phyloP scores from a whole-genome alignment of 2,888 invertebrate species.

The Aspidiotus rigidus region DNA sequence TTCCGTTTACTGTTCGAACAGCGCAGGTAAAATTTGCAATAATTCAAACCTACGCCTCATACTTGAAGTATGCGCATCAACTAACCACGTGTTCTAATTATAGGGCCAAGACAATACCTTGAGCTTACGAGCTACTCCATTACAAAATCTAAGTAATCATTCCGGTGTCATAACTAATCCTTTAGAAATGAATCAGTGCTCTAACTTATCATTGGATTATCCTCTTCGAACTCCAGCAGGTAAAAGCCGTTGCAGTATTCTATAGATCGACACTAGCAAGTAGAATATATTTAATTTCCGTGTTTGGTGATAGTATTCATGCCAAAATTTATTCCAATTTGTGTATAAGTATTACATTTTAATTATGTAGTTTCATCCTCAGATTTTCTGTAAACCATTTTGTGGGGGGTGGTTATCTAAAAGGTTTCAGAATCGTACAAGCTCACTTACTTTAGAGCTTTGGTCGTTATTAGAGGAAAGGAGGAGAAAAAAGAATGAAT shows the following conservation, averaged over 20 bases:
- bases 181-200: conserved; percentile 26
- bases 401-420: too few species aligned
- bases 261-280: too few species aligned
- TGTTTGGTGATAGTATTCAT: too few species aligned
- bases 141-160: conserved; percentile 23
- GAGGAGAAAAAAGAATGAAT: too few species aligned
- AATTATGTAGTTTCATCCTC: too few species aligned
- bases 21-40: conserved; percentile 13
- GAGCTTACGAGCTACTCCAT: conserved; percentile 21
- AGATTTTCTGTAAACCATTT: too few species aligned
- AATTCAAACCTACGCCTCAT: background rate
- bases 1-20: conserved; percentile 27
- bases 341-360: too few species aligned
- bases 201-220: conserved; percentile 30
- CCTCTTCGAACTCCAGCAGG: conserved; percentile 25
- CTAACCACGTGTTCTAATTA: background rate
- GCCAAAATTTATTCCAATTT: too few species aligned
- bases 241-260: background rate
- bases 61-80: background rate
- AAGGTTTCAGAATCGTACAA: too few species aligned
- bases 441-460: too few species aligned
- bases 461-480: too few species aligned
- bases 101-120: conserved; percentile 28
- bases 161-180: conserved; percentile 20
- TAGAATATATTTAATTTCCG: too few species aligned